Evolutionary conservation across 2,797 vertebrate species (phyloP).

Genomic region (Mormyrops boulengeri): DNA sequence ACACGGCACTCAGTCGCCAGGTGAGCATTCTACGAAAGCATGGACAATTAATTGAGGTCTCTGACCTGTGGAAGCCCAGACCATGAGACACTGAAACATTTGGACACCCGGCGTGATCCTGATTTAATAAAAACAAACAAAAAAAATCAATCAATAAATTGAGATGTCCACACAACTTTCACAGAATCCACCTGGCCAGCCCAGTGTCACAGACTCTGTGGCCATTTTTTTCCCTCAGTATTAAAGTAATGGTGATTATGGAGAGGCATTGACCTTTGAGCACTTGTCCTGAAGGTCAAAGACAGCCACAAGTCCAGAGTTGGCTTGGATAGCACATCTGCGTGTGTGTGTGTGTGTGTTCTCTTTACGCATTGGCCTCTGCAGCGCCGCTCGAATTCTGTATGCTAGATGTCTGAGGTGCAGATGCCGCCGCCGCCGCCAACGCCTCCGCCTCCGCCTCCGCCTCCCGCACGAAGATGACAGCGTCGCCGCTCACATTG

Average conservation of each 20-base stretch:
- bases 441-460: slow-evolving; percentile 82
- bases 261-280: neutral
- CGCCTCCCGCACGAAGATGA: slow-evolving; percentile 81
- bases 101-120: neutral
- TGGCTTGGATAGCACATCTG: slow-evolving; percentile 32
- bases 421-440: slow-evolving; percentile 64
- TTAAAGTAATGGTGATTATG: neutral
- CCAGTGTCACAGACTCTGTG: neutral
- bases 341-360: slow-evolving; percentile 7
- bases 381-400: slow-evolving; percentile 43
- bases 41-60: neutral
- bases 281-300: slow-evolving; percentile 28
- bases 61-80: neutral
- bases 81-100: neutral
- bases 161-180: neutral
- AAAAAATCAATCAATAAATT: neutral
- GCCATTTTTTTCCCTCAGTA: neutral
- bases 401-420: slow-evolving; percentile 36
- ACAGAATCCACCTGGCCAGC: neutral
- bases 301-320: slow-evolving; percentile 47
- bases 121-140: neutral
- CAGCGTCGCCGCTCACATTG: slow-evolving; percentile 93
- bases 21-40: neutral
- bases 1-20: neutral
- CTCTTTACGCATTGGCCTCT: slow-evolving; percentile 52